Conservation (phyloP, 1,140 invertebrate genomes). For the Zaprionus inermis region DNA sequence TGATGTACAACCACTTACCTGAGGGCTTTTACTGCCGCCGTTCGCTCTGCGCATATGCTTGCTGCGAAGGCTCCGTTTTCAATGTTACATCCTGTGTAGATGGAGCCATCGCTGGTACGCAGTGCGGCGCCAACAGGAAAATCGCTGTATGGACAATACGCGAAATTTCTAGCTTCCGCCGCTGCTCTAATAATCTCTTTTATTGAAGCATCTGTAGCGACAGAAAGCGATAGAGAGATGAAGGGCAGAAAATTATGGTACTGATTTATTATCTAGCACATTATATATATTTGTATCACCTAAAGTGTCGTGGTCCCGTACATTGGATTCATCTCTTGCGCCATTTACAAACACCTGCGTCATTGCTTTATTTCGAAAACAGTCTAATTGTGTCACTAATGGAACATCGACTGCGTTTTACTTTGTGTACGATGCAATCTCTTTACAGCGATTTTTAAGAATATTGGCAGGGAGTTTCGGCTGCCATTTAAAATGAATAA, state of each 20-base stretch:
- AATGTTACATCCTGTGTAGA: constrained; percentile 92
- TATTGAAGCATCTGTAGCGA: constrained; percentile 85
- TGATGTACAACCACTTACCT: constrained; percentile 40
- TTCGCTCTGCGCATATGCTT: constrained; percentile 95
- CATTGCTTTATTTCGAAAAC: constrained; percentile 43
- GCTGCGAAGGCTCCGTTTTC: constrained; percentile 94
- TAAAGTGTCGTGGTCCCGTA: constrained; percentile 60
- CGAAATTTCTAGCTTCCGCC: constrained; percentile 87
- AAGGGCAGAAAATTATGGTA: background rate
- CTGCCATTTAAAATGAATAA: background rate
- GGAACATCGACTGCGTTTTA: background rate
- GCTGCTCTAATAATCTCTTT: constrained; percentile 88
- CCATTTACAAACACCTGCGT: constrained; percentile 73
- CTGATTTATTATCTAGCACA: background rate
- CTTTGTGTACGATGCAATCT: background rate
- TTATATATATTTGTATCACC: constrained; percentile 38
- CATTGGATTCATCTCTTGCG: constrained; percentile 58
- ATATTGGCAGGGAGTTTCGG: background rate
- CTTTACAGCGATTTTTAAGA: background rate
- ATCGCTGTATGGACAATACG: constrained; percentile 94
- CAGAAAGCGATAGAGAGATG: background rate
- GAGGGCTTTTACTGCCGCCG: constrained; percentile 94
- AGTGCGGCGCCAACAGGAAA: constrained; percentile 96
- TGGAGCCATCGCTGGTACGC: constrained; percentile 89
- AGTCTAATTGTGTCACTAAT: constrained; percentile 26